These are phyloP conservation scores for Ranitomeya imitator DNA, from an alignment of 2,113 vertebrate species.

Conservation along the genomic window DNA sequence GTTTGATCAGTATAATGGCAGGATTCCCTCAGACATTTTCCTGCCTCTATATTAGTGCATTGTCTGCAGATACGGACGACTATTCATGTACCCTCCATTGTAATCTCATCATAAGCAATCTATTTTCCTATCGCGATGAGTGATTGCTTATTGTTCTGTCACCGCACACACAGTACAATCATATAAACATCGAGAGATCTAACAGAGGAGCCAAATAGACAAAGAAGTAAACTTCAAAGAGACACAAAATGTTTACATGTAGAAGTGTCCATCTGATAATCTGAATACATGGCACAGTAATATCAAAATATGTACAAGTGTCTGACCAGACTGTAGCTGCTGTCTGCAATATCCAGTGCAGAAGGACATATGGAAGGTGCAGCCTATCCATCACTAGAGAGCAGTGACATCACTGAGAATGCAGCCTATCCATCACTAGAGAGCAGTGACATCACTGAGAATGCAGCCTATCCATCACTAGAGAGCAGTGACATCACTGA, in stretches of 20 bases:
- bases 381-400: neutral
- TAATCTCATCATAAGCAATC: neutral
- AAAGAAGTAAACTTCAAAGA: neutral
- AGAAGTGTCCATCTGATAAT: too few relatives aligned
- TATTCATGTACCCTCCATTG: constrained; percentile 1
- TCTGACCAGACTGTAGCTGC: too few relatives aligned
- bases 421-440: neutral
- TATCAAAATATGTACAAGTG: too few relatives aligned
- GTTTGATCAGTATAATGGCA: neutral
- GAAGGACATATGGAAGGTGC: too few relatives aligned
- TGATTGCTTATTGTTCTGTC: constrained; percentile 17
- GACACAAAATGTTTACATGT: neutral
- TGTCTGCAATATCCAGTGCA: too few relatives aligned
- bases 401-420: neutral
- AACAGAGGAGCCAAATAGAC: neutral
- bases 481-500: too few relatives aligned
- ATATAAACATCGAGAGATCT: neutral
- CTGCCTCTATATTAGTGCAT: neutral
- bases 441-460: neutral
- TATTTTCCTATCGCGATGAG: neutral
- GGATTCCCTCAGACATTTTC: neutral
- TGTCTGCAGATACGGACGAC: neutral
- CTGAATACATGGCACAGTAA: too few relatives aligned
- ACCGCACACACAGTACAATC: neutral
- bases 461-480: too few relatives aligned